Percentiles rank a stretch among this genome's conserved stretches.
Evolutionary conservation across 2,888 invertebrate genomes (phyloP).

Genomic region (Palloptera scutellata): DNA sequence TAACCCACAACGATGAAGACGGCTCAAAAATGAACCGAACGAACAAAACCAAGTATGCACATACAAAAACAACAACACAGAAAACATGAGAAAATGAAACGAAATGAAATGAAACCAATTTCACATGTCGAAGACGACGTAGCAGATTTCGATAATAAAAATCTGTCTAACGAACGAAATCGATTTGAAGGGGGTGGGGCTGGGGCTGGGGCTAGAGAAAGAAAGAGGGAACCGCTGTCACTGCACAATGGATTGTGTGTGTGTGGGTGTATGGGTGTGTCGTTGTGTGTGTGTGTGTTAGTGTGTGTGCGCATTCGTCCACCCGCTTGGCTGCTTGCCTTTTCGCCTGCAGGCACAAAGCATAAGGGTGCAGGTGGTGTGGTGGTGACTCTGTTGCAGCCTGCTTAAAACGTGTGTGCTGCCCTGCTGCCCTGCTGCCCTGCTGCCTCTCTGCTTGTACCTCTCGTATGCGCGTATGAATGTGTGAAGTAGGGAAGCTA

Average conservation of each 20-base stretch:
- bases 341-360: no score
- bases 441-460: no score
- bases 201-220: not conserved
- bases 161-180: slow-evolving; percentile 22
- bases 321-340: not conserved
- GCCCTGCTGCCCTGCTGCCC: no score
- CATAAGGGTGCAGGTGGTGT: no score
- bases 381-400: no score
- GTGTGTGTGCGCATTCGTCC: not conserved
- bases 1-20: no score
- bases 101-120: slow-evolving; percentile 6
- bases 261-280: slow-evolving; percentile 8
- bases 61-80: slow-evolving; percentile 3
- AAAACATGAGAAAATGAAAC: not conserved
- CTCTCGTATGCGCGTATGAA: no score
- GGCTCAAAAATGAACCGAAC: not conserved
- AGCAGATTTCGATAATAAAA: slow-evolving; percentile 13
- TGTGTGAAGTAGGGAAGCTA: no score
- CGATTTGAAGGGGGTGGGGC: not conserved
- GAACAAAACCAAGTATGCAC: slow-evolving; percentile 2
- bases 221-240: not conserved
- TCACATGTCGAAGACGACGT: slow-evolving; percentile 10
- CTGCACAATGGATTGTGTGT: not conserved
- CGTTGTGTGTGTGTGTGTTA: slow-evolving; percentile 7
- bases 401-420: no score